phyloP scores from a whole-genome alignment of 2,888 invertebrate species.

The Drosophila koepferae region DNA sequence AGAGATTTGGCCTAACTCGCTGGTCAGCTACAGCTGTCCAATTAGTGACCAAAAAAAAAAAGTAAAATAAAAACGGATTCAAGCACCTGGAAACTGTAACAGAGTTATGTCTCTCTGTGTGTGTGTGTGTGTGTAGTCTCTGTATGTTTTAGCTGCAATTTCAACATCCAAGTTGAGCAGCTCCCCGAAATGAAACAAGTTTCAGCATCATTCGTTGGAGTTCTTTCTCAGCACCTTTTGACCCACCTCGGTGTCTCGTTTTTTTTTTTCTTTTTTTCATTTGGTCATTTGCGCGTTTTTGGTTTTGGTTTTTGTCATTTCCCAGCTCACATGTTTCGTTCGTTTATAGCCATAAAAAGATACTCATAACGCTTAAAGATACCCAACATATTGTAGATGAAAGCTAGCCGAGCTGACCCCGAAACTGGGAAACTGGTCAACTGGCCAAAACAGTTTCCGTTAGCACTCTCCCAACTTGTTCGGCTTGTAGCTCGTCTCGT shows the following conservation, averaged over 20 bases:
- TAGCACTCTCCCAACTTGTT: constrained; percentile 59
- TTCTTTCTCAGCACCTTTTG: constrained; percentile 80
- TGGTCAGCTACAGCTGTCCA: constrained; percentile 48
- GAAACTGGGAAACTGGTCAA: constrained; percentile 55
- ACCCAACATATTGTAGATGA: constrained; percentile 60
- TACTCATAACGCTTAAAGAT: constrained; percentile 42
- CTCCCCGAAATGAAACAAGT: constrained; percentile 59
- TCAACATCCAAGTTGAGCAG: constrained; percentile 25
- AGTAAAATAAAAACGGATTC: neutral
- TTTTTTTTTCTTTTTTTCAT: constrained; percentile 31
- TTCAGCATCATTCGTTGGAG: constrained; percentile 58
- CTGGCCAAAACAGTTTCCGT: constrained; percentile 65
- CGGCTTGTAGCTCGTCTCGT: constrained; percentile 59
- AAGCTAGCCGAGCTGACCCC: constrained; percentile 68
- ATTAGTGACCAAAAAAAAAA: constrained; percentile 11
- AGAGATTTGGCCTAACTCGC: constrained; percentile 39
- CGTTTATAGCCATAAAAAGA: constrained; percentile 70
- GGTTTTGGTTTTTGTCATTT: constrained; percentile 37
- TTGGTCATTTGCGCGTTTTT: constrained; percentile 26
- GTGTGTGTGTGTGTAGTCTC: constrained; percentile 2
- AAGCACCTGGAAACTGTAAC: constrained; percentile 16
- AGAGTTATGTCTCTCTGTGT: neutral
- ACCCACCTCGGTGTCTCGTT: constrained; percentile 53
- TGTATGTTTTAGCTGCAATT: constrained; percentile 14
- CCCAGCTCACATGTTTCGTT: constrained; percentile 40